Conservation (phyloP, 2,797 vertebrate species). For the Hafferia zeledoni region DNA sequence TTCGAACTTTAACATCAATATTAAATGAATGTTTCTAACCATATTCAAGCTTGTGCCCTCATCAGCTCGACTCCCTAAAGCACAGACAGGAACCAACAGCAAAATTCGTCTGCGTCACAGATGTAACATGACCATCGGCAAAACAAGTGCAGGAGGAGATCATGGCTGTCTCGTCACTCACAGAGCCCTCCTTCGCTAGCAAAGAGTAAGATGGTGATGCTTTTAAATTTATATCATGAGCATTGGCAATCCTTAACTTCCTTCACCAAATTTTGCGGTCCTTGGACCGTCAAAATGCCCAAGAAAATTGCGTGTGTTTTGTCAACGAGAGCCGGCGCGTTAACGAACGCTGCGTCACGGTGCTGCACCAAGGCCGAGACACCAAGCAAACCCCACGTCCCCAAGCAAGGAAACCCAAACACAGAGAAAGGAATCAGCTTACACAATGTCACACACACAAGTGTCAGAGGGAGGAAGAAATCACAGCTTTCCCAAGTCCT, state of each 20-base stretch:
- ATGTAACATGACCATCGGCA: conserved; percentile 56
- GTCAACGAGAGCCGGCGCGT: neutral
- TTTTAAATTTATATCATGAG: neutral
- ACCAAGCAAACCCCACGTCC: neutral
- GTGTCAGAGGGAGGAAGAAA: neutral
- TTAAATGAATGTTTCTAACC: neutral
- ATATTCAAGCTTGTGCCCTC: neutral
- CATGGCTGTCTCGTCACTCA: conserved; percentile 23
- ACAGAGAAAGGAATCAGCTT: neutral
- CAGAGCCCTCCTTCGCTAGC: neutral
- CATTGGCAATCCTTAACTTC: neutral
- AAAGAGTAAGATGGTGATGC: neutral
- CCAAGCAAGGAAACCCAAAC: neutral
- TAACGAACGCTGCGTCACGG: conserved; percentile 18
- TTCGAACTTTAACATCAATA: neutral
- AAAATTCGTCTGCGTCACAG: conserved; percentile 69
- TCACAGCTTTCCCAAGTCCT: neutral
- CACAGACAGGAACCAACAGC: conserved; percentile 4
- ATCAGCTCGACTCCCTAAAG: conserved; percentile 6
- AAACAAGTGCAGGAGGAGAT: conserved; percentile 42
- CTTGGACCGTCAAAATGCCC: neutral
- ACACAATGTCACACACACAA: neutral
- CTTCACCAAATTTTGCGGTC: neutral
- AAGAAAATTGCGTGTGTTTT: neutral
- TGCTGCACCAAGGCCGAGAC: conserved; percentile 17